Base-by-base conservation (phyloP, 2,113 vertebrate species). In the Penelope pileata region DNA sequence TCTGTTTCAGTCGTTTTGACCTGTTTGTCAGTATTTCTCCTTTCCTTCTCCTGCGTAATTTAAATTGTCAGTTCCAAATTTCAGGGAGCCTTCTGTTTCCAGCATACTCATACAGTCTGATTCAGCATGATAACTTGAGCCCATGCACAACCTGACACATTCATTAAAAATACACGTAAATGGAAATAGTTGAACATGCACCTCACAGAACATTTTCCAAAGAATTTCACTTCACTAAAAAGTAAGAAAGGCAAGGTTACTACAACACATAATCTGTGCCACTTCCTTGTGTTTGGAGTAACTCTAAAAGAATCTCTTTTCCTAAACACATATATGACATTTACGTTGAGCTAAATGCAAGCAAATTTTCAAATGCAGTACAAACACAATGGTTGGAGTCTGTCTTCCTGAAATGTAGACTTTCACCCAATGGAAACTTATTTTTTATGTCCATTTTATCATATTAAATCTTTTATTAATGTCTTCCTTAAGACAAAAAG, bases 1-100 rank as follows among this genome's bases (percentile, higher is more conserved):
- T 86, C 76, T 90, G 43, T 74, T 95, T 47, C 32, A 82, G 58
- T 56, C 83, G 30, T 68, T 94, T 77, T 83, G 22, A 90, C 16
- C 42, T 62, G 72, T 94, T 94, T 85, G 67, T 92, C 75, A 88
- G 75, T 40, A 70, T 74, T 96, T 87, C 86, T 45, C 47, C 34
- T 90, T 94, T 74, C 50, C 30, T 90, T 77, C 86, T 78, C 54
- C 56, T 72, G 16, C 51, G 60, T 81, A 90, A 72, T 94, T 94
- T 85, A 94, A 83, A 90, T 77, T 88, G 73, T 48, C 80, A 86
- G n/a, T 90, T 93, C 72, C 91, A 92, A 62, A 88, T 88, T 90
- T 86, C 85, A 94, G 88, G 58, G 43, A 90, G 51, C 69, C 72
- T 90, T 93, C 45, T 75, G 68, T 76, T 95, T 93, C 83, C 75